Evolutionary conservation across 2,888 invertebrate genomes (phyloP).

Genomic region (Chymomyza amoena): DNA sequence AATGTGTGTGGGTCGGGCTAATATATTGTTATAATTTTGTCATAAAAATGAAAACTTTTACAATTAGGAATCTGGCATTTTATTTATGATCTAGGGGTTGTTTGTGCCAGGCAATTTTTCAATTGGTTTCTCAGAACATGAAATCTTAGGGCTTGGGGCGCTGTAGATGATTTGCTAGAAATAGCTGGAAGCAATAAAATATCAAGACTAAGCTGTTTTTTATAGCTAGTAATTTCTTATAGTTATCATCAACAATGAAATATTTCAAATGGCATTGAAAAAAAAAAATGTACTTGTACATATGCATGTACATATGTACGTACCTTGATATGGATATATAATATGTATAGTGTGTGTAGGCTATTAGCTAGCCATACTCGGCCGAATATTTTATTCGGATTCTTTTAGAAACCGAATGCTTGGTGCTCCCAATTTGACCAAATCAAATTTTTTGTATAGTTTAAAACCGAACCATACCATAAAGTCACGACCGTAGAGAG

Average conservation of each 20-base stretch:
- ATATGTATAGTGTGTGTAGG: too few species aligned
- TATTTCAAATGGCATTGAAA: not conserved
- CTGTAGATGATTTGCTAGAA: not conserved
- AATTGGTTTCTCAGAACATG: not conserved
- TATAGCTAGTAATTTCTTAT: not conserved
- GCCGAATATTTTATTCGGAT: too few species aligned
- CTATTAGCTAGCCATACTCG: too few species aligned
- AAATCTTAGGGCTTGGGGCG: not conserved
- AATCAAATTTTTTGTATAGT: too few species aligned
- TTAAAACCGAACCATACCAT: too few species aligned
- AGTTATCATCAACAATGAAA: not conserved
- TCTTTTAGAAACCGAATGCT: too few species aligned
- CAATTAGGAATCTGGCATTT: conserved; percentile 54
- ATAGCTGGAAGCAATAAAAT: not conserved
- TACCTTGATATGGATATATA: too few species aligned
- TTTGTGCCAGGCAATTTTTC: not conserved
- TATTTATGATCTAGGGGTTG: conserved; percentile 46
- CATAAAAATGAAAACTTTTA: conserved; percentile 65
- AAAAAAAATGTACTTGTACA: not conserved
- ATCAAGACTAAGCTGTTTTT: not conserved
- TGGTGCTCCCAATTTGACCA: too few species aligned
- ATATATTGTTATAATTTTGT: conserved; percentile 61
- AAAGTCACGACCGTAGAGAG: too few species aligned
- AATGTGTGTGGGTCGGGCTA: conserved; percentile 8
- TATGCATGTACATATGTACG: too few species aligned